Evolutionary conservation across 1,140 invertebrate species (phyloP).

Genomic region (Scaptomyza hsui): DNA sequence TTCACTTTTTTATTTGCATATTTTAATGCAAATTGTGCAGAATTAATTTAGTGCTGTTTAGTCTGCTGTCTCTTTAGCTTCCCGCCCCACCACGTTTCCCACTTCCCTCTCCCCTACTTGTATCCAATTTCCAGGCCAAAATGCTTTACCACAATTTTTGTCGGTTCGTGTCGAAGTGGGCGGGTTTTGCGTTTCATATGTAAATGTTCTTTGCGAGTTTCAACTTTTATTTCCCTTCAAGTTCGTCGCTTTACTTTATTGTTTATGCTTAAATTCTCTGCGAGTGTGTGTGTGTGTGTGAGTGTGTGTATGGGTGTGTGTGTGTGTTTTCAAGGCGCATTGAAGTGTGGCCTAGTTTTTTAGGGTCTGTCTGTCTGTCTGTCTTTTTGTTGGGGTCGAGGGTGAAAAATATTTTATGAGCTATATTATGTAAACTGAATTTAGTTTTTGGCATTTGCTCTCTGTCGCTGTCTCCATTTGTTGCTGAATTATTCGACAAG

Average conservation of each 20-base stretch:
- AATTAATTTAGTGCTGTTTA: constrained; percentile 82
- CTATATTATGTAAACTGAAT: constrained; percentile 80
- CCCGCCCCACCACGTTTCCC: constrained; percentile 3
- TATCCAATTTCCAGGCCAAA: constrained; percentile 20
- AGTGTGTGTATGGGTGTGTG: constrained; percentile 20
- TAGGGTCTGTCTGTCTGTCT: constrained; percentile 1
- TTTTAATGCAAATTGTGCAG: constrained; percentile 81
- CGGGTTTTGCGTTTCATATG: constrained; percentile 73
- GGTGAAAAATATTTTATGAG: constrained; percentile 78
- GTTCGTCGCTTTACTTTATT: constrained; percentile 75
- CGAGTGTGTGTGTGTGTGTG: constrained; percentile 4
- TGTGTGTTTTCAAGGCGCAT: constrained; percentile 56
- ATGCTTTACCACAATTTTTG: constrained; percentile 26
- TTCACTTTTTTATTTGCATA: constrained; percentile 80
- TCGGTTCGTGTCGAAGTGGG: constrained; percentile 65
- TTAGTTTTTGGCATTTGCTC: constrained; percentile 74
- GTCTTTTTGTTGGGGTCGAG: constrained; percentile 31
- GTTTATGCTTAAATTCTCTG: constrained; percentile 66
- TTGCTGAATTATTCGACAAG: constrained; percentile 47
- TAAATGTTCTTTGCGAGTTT: constrained; percentile 70
- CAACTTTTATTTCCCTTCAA: constrained; percentile 76
- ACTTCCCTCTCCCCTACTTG: constrained; percentile 10
- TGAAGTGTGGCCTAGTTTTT: constrained; percentile 75
- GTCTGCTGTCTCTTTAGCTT: constrained; percentile 57
- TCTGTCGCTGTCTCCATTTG: constrained; percentile 54